These are phyloP conservation scores for Microtus pennsylvanicus DNA, from an alignment of 2,113 vertebrate species.

Conservation along the genomic window DNA sequence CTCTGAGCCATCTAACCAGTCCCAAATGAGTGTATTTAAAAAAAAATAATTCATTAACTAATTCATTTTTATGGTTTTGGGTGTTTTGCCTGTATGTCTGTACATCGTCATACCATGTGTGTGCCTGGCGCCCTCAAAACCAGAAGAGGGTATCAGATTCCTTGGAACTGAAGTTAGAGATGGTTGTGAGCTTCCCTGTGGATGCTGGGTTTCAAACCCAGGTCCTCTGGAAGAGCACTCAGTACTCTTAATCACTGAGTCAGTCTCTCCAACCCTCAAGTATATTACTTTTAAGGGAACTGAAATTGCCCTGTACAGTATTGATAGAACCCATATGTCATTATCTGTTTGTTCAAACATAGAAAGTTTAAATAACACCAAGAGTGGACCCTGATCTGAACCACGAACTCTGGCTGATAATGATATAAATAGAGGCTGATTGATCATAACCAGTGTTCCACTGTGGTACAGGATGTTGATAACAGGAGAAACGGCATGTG, in stretches of 20 bases:
- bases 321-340: not conserved
- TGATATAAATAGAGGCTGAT: not conserved
- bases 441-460: not conserved
- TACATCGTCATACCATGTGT: not conserved
- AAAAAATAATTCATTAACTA: not conserved
- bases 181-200: not conserved
- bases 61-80: not conserved
- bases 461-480: not conserved
- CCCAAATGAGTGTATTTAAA: not conserved
- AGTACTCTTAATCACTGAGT: not conserved
- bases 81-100: not conserved
- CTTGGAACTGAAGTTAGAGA: not conserved
- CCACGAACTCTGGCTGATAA: conserved; percentile 14
- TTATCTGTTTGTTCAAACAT: not conserved
- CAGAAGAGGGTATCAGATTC: not conserved
- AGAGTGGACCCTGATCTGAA: not conserved
- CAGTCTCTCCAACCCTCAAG: not conserved
- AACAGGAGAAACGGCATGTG: not conserved
- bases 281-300: not conserved
- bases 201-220: not conserved
- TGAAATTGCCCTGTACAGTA: not conserved
- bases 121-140: not conserved
- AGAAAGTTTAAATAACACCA: not conserved
- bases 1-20: too few species aligned
- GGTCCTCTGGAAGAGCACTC: not conserved